Evolutionary conservation across 2,113 vertebrate genomes (phyloP).

Genomic region (Odontophorus gujanensis): DNA sequence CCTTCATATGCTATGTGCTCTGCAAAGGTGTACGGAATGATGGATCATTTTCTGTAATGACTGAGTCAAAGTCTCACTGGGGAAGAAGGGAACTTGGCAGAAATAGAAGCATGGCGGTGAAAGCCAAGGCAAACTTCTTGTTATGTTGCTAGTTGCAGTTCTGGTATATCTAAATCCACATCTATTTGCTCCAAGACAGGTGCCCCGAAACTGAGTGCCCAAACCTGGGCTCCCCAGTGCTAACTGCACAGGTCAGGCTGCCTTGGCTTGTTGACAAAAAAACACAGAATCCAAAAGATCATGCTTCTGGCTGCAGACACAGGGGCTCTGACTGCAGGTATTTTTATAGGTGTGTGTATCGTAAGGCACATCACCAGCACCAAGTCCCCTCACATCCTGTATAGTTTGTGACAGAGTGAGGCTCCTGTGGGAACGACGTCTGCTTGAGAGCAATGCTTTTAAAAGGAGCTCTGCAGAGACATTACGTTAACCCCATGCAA

Average conservation of each 20-base stretch:
- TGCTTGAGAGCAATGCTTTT: background rate
- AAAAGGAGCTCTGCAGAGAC: background rate
- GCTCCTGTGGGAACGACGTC: background rate
- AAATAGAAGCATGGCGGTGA: background rate
- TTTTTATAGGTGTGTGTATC: background rate
- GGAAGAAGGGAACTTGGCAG: background rate
- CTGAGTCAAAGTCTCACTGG: conserved; percentile 20
- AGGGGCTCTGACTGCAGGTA: background rate
- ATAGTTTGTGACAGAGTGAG: background rate
- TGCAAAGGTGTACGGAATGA: background rate
- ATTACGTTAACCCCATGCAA: background rate
- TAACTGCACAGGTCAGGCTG: background rate
- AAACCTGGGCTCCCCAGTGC: background rate
- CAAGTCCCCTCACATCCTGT: background rate
- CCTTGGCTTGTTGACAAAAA: background rate
- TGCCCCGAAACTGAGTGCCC: background rate
- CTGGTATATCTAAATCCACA: background rate
- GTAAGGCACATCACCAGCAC: background rate
- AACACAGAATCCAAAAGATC: background rate
- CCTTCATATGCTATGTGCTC: background rate
- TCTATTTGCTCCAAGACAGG: background rate
- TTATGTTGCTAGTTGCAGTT: background rate
- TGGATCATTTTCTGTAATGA: background rate
- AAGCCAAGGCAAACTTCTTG: background rate
- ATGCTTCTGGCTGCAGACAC: background rate